Percentiles rank a stretch among this genome's conserved stretches.
Evolutionary conservation across 2,888 invertebrate species (phyloP).

Genomic region (Macrophya alboannulata): DNA sequence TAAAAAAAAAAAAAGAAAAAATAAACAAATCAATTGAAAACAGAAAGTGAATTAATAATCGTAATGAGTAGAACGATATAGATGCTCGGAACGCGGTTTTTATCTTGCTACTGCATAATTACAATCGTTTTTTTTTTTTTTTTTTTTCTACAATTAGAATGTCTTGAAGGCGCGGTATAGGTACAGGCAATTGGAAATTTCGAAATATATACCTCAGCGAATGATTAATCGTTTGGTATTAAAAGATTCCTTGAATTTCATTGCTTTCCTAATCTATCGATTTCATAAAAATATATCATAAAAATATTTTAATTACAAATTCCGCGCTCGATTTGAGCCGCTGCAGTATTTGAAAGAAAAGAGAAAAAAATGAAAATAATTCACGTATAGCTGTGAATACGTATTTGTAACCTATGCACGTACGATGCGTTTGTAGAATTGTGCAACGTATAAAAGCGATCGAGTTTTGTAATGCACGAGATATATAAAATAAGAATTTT

Average conservation of each 20-base stretch:
- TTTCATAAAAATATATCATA: not conserved
- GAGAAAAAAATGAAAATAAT: not conserved
- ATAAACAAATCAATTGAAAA: too few relatives aligned
- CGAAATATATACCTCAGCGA: not conserved
- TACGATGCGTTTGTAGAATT: not conserved
- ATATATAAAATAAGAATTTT: not conserved
- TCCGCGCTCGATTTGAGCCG: too few relatives aligned
- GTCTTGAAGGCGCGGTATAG: not conserved
- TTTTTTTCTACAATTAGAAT: not conserved
- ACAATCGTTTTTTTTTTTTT: too few relatives aligned
- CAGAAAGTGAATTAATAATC: too few relatives aligned
- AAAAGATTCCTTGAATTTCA: not conserved
- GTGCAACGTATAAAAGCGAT: not conserved
- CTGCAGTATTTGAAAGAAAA: too few relatives aligned
- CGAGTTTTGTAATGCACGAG: not conserved
- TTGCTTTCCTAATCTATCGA: not conserved
- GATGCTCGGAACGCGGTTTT: too few relatives aligned
- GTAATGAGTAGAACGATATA: too few relatives aligned
- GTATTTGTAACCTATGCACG: not conserved
- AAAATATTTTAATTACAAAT: not conserved
- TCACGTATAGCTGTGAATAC: not conserved
- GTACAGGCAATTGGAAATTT: not conserved
- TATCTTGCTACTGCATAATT: too few relatives aligned
- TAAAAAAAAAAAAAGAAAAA: too few relatives aligned
- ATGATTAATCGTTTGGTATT: conserved; percentile 11